These are phyloP conservation scores for Trididemnum miniatum DNA, from an alignment of 23 tunicate species.

Conservation along the genomic window DNA sequence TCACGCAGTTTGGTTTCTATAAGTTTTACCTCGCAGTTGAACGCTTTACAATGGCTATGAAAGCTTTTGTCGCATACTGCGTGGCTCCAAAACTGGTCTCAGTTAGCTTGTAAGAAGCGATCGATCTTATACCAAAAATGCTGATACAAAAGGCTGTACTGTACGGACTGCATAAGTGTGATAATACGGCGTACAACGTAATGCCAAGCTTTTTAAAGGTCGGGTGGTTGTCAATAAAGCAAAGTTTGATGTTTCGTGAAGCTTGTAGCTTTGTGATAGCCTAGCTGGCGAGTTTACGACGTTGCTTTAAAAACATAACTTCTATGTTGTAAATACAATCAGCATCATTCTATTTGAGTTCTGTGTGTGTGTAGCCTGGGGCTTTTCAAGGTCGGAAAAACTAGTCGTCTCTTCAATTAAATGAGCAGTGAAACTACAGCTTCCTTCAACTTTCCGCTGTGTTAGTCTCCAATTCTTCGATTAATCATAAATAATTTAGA, in stretches of 20 bases:
- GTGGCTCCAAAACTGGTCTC: background rate
- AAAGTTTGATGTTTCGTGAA: slow-evolving; percentile 9
- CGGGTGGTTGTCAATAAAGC: slow-evolving; percentile 10
- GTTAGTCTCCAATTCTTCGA: background rate
- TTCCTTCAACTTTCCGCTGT: background rate
- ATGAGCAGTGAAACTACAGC: background rate
- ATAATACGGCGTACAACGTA: background rate
- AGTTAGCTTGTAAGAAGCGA: background rate
- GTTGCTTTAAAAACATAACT: background rate
- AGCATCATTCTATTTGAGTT: background rate
- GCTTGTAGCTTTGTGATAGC: background rate
- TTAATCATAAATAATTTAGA: slow-evolving; percentile 2
- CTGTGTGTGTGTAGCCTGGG: slow-evolving; percentile 17
- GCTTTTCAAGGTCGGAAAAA: background rate
- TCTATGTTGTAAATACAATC: background rate
- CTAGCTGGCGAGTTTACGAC: background rate
- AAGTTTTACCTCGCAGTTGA: too few relatives aligned
- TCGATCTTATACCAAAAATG: background rate
- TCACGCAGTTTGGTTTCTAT: too few relatives aligned
- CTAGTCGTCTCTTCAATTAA: background rate
- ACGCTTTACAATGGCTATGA: too few relatives aligned
- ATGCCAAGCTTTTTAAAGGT: background rate
- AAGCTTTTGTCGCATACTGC: background rate
- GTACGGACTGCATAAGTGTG: background rate
- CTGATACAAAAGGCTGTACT: background rate